Conservation (phyloP, 2,113 vertebrate genomes). For the Crocuta crocuta region DNA sequence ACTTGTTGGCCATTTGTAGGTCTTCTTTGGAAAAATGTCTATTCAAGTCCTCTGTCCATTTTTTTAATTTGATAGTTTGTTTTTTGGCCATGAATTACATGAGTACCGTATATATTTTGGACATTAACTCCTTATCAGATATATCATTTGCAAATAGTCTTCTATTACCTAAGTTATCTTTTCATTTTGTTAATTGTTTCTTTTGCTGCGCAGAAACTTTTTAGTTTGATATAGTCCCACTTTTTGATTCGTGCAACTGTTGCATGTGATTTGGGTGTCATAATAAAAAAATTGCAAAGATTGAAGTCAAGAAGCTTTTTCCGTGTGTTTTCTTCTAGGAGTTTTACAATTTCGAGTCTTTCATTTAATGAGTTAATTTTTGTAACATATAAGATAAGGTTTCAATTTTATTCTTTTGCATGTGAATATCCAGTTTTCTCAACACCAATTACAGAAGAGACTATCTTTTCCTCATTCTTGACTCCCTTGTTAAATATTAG, state of each 20-base stretch:
- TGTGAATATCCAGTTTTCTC: neutral
- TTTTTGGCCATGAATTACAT: neutral
- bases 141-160: neutral
- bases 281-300: neutral
- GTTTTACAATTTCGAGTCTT: neutral
- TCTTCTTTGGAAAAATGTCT: neutral
- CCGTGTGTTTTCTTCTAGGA: neutral
- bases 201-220: neutral
- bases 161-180: neutral
- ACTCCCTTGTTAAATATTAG: neutral
- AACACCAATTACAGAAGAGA: neutral
- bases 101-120: neutral
- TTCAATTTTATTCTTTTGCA: neutral
- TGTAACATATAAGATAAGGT: neutral
- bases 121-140: neutral
- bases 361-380: neutral
- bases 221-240: neutral
- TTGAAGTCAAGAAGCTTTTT: neutral
- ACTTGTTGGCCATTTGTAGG: neutral
- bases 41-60: neutral
- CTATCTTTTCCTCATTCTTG: neutral
- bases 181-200: neutral
- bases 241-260: neutral
- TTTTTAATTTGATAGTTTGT: neutral
- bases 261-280: neutral